Base-by-base conservation (phyloP, 2,888 invertebrate genomes). In the Drosophila formosana region DNA sequence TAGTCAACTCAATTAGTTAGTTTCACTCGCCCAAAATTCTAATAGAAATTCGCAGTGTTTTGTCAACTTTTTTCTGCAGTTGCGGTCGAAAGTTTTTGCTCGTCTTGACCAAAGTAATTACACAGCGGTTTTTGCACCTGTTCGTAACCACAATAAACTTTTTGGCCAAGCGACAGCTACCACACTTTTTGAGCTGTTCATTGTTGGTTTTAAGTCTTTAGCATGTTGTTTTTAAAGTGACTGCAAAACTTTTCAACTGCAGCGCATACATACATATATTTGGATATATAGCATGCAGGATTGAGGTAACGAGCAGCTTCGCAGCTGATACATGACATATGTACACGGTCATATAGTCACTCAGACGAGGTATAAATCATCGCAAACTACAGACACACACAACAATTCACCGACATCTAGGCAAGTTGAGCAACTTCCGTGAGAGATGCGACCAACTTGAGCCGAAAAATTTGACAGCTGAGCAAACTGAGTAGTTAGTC, bases 321-420 rank as follows among this genome's bases (percentile, higher is more conserved):
- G 37, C 75, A 82, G 80, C 70, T 79, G 82, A 63, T 61, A 67
- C 71, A 82, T 61, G 66, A 65, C 80, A 78, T 58, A 75, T 82
- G 79, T 60, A 79, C 62, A 67, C 75, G 78, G 71, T 79, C 79
- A 75, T 69, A 64, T 58, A 82, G 82, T 82, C 79, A 78, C 64
- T 82, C 68, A 65, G 75, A 51, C 39, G 30, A 43, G 53, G 66
- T 60, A 82, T 79, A 82, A 79, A 79, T 79, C 79, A 79, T 69
- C 65, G 49, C 70, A 28, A 63, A 56, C 65, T 72, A n/a, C 53
- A 37, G n/a, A 37, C 37, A 62, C 52, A 60, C 47, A 28, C 43
- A 51, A 51, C 49, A 53, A 56, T 23, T 26, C 30, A 37, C 26
- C 39, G 6, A 23, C 46, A 50, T 41, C 61, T 37, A 37, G 25